Evolutionary conservation across 2,113 vertebrate species (phyloP).

Genomic region (Pangasianodon gigas): DNA sequence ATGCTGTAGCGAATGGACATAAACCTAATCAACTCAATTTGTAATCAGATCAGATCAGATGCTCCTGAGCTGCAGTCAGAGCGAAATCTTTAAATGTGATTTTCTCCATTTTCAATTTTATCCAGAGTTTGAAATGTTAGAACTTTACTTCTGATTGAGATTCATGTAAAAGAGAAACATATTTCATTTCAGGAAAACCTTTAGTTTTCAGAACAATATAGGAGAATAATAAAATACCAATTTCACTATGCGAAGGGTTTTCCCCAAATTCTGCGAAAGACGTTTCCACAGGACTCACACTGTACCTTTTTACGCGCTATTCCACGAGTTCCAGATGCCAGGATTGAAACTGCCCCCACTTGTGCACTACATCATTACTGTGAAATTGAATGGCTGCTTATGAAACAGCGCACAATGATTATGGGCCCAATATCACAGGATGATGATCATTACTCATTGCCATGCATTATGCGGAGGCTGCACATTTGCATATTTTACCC

Average conservation of each 20-base stretch:
- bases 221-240: neutral
- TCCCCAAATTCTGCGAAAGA: neutral
- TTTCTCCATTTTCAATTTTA: neutral
- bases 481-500: constrained; percentile 58
- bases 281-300: neutral
- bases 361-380: constrained; percentile 47
- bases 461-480: constrained; percentile 41
- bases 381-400: constrained; percentile 51
- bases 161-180: neutral
- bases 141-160: neutral
- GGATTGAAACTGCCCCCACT: constrained; percentile 32
- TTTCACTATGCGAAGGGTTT: neutral
- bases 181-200: neutral
- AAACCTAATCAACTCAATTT: too few species aligned
- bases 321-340: constrained; percentile 32
- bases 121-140: neutral
- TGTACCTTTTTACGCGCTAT: neutral
- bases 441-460: constrained; percentile 57
- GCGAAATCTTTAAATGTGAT: neutral
- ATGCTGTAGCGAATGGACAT: too few species aligned
- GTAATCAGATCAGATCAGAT: too few species aligned
- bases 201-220: neutral
- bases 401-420: constrained; percentile 55
- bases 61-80: neutral
- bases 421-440: constrained; percentile 49